Percentiles rank a stretch among this genome's conserved stretches.
These are phyloP conservation scores for Argopecten irradians DNA, from an alignment of 1,140 invertebrate species.

Conservation along the genomic window DNA sequence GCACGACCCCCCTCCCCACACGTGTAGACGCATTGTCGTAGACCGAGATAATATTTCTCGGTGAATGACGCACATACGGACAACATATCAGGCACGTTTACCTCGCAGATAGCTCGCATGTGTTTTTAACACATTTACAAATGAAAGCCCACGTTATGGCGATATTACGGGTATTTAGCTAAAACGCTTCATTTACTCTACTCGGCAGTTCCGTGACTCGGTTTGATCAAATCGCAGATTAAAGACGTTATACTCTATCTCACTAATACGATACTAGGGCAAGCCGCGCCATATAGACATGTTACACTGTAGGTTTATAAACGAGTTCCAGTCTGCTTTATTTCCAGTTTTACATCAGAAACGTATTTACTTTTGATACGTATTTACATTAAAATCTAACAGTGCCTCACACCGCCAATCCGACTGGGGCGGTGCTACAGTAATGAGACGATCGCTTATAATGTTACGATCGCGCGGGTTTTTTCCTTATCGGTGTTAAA, in stretches of 20 bases:
- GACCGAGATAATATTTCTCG: neutral
- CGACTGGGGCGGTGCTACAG: neutral
- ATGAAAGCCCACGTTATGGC: neutral
- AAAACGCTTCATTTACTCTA: constrained; percentile 22
- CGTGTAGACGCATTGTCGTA: neutral
- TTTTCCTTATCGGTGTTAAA: neutral
- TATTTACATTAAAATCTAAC: neutral
- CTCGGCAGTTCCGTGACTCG: neutral
- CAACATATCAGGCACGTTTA: neutral
- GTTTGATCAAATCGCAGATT: neutral
- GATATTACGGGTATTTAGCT: constrained; percentile 9
- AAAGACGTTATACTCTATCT: neutral
- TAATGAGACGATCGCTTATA: neutral
- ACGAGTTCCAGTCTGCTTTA: constrained; percentile 2
- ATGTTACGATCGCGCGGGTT: neutral
- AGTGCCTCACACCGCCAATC: too few relatives aligned
- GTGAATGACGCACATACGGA: constrained; percentile 7
- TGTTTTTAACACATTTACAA: constrained; percentile 7
- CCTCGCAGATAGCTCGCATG: neutral
- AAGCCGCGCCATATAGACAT: neutral
- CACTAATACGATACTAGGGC: neutral
- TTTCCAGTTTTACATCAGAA: neutral
- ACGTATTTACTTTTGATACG: neutral
- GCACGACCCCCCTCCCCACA: neutral
- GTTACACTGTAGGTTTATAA: neutral